Base-by-base conservation (phyloP, 2,113 vertebrate species). In the Paramormyrops kingsleyae region DNA sequence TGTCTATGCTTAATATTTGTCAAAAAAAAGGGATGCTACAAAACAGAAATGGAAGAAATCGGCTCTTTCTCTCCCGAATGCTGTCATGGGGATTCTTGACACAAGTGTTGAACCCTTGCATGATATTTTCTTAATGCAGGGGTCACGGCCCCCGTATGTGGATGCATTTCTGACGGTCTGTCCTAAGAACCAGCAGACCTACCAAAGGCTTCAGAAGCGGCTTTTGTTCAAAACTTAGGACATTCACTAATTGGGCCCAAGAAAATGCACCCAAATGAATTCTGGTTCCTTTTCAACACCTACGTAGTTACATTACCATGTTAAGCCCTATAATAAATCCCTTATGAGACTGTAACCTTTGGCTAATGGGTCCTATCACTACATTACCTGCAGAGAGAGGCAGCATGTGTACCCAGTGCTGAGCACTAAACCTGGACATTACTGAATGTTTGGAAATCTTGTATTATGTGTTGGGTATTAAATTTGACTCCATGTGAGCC, bases 21-120 rank as follows among this genome's bases (percentile, higher is more conserved):
- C 74, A 74, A 27, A 52, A 52, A 52, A 89, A 70, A 90, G 42
- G 83, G 59, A 87, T 46, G 17, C 59, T 35, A 35, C 17, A 7
- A 47, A 89, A 62, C 50, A 89, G 21, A 85, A 84, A 59, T 24
- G 89, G 89, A 89, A 84, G 35, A 27, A 27, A 84, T 46, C 15
- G 42, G 21, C 56, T 46, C 13, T n/a, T 47, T 89, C 89, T 89
- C 83, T 59, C 62, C n/a, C 15, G 1, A 70, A 12, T 8, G n/a
- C 8, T n/a, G n/a, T 27, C 4, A 21, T 8, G 15, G 35, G 35
- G 31, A 27, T 80, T 80, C 31, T 42, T 80, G 15, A 80, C 74
- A 80, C 31, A 19, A 17, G 4, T 17, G 74, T 42, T 8, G 31
- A 77, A 80, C 31, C 74, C 35, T 80, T 42, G 74, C 17, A 3